These are phyloP conservation scores for Brassicogethes aeneus DNA, from an alignment of 2,888 invertebrate species.

Conservation along the genomic window DNA sequence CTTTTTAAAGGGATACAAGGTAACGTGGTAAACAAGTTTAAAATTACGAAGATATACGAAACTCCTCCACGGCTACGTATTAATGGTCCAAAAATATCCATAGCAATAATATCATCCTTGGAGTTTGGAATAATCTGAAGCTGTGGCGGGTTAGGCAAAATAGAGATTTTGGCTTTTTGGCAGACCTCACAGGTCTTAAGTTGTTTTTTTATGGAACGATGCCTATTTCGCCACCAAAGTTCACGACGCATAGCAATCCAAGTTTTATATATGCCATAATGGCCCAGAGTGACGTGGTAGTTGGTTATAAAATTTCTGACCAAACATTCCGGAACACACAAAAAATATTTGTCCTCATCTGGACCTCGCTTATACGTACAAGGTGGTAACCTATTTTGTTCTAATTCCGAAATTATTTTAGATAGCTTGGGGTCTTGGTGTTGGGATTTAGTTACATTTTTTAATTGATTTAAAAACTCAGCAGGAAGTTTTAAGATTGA, in stretches of 20 bases:
- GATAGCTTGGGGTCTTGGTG: background rate
- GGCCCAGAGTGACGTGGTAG: background rate
- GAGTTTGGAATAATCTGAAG: background rate
- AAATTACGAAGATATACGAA: background rate
- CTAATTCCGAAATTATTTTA: background rate
- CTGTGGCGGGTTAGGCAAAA: too few relatives aligned
- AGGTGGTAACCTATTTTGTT: too few relatives aligned
- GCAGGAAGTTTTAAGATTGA: background rate
- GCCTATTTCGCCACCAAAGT: background rate
- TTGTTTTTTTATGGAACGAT: background rate
- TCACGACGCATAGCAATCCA: background rate
- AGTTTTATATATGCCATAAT: background rate
- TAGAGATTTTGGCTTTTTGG: background rate
- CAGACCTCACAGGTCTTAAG: background rate
- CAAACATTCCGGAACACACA: background rate
- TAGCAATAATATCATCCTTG: background rate
- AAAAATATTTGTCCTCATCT: too few relatives aligned
- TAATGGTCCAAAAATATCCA: constrained; percentile 1
- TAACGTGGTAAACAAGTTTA: background rate
- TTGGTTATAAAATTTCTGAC: background rate
- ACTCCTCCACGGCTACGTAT: background rate
- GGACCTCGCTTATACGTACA: too few relatives aligned
- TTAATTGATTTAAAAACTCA: background rate
- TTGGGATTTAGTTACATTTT: background rate
- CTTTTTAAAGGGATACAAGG: background rate